A percentile compares a stretch with the other conserved stretches of the same genome.
These are phyloP conservation scores for Megalonaias nervosa DNA, from an alignment of 1,140 invertebrate genomes.

Conservation along the genomic window DNA sequence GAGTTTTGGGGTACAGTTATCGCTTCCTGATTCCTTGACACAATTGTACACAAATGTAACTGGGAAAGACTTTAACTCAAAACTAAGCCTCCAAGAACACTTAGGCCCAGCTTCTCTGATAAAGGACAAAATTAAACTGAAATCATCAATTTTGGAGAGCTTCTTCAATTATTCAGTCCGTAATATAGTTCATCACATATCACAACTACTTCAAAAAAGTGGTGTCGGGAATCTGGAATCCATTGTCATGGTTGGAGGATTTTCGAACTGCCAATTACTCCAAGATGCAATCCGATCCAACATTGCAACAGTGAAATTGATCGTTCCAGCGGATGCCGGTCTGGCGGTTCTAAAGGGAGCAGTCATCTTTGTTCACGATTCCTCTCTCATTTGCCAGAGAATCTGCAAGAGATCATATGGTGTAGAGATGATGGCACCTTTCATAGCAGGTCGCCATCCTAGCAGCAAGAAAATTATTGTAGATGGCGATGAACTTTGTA, in stretches of 20 bases:
- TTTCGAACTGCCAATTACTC: slow-evolving; percentile 35
- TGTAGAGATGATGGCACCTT: slow-evolving; percentile 22
- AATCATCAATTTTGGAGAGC: slow-evolving; percentile 6
- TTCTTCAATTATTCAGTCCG: slow-evolving; percentile 32
- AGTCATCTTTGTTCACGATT: slow-evolving; percentile 44
- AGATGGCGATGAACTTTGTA: slow-evolving; percentile 26
- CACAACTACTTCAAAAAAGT: slow-evolving; percentile 26
- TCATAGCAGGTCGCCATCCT: slow-evolving; percentile 22
- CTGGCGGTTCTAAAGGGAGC: slow-evolving; percentile 47
- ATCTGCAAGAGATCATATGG: slow-evolving; percentile 40
- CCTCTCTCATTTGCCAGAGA: slow-evolving; percentile 24
- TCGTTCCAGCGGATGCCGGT: slow-evolving; percentile 43
- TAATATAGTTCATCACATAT: slow-evolving; percentile 37
- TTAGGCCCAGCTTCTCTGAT: background rate
- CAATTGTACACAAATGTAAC: too few relatives aligned
- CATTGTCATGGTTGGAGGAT: slow-evolving; percentile 49
- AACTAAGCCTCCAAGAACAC: too few relatives aligned
- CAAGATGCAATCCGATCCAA: slow-evolving; percentile 25
- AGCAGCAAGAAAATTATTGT: slow-evolving; percentile 27
- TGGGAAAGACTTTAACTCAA: too few relatives aligned
- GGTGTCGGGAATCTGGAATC: slow-evolving; percentile 21
- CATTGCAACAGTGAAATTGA: slow-evolving; percentile 31
- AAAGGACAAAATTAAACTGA: slow-evolving; percentile 15
- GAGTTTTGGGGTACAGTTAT: background rate
- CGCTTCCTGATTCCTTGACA: too few relatives aligned